These are phyloP conservation scores for Prinia subflava DNA, from an alignment of 2,113 vertebrate species.

Conservation along the genomic window DNA sequence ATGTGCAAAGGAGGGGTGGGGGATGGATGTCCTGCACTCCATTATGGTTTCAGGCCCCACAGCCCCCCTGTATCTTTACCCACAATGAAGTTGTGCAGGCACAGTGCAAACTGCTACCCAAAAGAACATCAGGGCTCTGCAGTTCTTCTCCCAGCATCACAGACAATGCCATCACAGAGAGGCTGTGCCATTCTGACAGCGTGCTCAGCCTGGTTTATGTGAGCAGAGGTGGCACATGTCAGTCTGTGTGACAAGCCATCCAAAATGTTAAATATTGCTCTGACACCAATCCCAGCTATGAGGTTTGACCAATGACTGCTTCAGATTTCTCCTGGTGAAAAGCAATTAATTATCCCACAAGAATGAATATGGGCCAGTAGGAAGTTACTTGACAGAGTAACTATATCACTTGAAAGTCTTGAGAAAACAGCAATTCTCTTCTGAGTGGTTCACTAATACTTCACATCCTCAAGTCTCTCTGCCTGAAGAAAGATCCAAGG, in stretches of 20 bases:
- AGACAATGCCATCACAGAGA: neutral
- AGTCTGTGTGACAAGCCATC: neutral
- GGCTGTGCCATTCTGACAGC: neutral
- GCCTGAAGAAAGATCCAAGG: neutral
- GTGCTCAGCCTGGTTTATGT: neutral
- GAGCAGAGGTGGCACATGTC: neutral
- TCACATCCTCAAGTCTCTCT: neutral
- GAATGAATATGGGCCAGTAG: neutral
- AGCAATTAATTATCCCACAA: neutral
- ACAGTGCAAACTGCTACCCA: neutral
- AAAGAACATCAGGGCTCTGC: neutral
- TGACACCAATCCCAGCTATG: neutral
- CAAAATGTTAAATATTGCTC: neutral
- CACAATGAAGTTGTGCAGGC: neutral
- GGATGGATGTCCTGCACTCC: neutral
- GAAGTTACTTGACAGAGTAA: neutral
- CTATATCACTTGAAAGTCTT: neutral
- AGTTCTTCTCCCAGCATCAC: neutral
- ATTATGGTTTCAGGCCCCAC: neutral
- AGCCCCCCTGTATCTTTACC: neutral
- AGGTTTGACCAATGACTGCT: neutral
- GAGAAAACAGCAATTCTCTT: neutral
- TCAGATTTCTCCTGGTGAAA: neutral
- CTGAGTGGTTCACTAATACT: neutral
- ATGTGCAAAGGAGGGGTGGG: neutral